Evolutionary conservation across 2,797 vertebrate genomes (phyloP).

Genomic region (Caiman crocodilus): DNA sequence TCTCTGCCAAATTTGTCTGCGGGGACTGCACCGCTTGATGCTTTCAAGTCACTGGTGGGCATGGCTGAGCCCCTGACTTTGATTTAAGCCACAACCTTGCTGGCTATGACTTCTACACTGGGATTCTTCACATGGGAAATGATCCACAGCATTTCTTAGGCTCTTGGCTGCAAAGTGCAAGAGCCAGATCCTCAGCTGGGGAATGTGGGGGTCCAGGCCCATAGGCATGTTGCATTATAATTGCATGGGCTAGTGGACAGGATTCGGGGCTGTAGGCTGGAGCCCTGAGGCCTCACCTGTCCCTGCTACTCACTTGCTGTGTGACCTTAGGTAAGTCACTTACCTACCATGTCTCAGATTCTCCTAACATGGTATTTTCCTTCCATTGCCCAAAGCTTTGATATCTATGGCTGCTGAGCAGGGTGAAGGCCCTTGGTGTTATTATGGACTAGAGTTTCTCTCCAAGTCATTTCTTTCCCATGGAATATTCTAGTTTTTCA

Average conservation of each 20-base stretch:
- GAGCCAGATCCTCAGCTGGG: not conserved
- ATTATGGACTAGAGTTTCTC: not conserved
- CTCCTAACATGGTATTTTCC: not conserved
- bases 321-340: not conserved
- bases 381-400: not conserved
- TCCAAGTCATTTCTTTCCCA: rapidly evolving
- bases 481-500: not conserved
- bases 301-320: not conserved
- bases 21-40: not conserved
- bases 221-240: not conserved
- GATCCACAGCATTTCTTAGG: not conserved
- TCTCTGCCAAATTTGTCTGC: slow-evolving; percentile 1
- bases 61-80: not conserved
- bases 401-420: not conserved
- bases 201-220: not conserved
- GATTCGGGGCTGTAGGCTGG: not conserved
- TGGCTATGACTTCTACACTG: not conserved
- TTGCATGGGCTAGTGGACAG: not conserved
- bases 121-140: not conserved
- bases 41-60: not conserved
- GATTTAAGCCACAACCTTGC: not conserved
- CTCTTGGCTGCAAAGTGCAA: not conserved
- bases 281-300: not conserved
- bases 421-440: too few relatives aligned
- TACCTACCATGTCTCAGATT: not conserved